A percentile compares a stretch with the other conserved stretches of the same genome.
Conservation (phyloP, 2,797 vertebrate species). For the Gastrophryne carolinensis region DNA sequence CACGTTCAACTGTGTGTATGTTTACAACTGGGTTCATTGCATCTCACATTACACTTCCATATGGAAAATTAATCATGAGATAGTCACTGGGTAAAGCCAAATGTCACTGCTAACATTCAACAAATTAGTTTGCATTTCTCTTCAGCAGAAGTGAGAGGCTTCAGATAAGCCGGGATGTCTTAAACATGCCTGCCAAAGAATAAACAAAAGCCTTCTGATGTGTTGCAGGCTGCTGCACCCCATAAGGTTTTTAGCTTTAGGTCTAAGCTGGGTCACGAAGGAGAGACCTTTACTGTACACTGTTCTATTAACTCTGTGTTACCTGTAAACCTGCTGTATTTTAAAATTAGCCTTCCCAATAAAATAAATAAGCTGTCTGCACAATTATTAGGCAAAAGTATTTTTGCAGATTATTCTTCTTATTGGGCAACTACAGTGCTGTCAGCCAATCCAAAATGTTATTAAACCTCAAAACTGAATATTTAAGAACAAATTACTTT, state of each 20-base stretch:
- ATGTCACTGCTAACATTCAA: conserved; percentile 40
- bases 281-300: conserved; percentile 11
- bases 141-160: conserved; percentile 46
- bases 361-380: no score
- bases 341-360: no score
- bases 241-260: neutral
- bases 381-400: no score
- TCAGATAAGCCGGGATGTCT: conserved; percentile 52
- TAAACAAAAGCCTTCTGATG: conserved; percentile 49
- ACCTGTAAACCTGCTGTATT: neutral
- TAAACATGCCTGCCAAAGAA: conserved; percentile 31
- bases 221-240: conserved; percentile 23
- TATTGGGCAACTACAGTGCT: no score
- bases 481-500: no score
- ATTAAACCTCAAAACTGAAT: no score
- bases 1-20: conserved; percentile 41
- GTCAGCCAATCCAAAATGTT: no score
- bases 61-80: conserved; percentile 25
- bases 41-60: neutral
- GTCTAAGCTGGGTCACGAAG: conserved; percentile 29
- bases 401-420: no score
- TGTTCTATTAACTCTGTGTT: conserved; percentile 19
- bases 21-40: conserved; percentile 46
- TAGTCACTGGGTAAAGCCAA: conserved; percentile 43
- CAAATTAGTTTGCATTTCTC: conserved; percentile 34